Percentiles rank a stretch among this genome's conserved stretches.
Conservation (phyloP, 2,888 invertebrate genomes). For the Alloscopus bannaensis region DNA sequence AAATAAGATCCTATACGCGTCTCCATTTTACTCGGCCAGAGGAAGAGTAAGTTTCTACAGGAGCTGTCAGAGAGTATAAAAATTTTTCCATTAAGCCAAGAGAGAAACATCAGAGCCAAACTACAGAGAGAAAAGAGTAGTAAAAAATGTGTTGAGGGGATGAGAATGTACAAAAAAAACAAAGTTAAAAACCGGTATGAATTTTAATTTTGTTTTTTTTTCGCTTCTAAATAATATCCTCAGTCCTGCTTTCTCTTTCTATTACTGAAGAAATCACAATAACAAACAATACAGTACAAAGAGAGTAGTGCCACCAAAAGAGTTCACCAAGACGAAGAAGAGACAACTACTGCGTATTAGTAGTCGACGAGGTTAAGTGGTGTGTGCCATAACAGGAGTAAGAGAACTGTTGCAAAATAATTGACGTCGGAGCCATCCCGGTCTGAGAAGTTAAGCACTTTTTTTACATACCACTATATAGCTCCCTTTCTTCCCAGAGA, state of each 20-base stretch:
- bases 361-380: no score
- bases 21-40: constrained; percentile 58
- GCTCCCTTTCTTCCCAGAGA: no score
- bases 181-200: neutral
- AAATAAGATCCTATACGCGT: constrained; percentile 62
- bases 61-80: constrained; percentile 62
- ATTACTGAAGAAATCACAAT: neutral
- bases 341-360: no score
- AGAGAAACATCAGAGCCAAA: constrained; percentile 33
- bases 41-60: constrained; percentile 59
- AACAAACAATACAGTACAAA: neutral
- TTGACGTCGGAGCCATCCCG: constrained; percentile 13
- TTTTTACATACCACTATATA: no score
- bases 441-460: no score
- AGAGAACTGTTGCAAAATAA: neutral
- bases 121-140: constrained; percentile 14
- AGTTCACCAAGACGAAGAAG: constrained; percentile 7
- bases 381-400: no score
- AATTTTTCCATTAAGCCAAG: constrained; percentile 19
- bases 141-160: constrained; percentile 18
- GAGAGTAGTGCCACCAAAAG: no score
- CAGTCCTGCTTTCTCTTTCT: no score
- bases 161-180: constrained; percentile 11
- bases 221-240: no score
- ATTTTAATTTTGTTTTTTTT: no score